A percentile compares a stretch with the other conserved stretches of the same genome.
Evolutionary conservation across 2,888 invertebrate genomes (phyloP).

Genomic region (Sicus ferrugineus): DNA sequence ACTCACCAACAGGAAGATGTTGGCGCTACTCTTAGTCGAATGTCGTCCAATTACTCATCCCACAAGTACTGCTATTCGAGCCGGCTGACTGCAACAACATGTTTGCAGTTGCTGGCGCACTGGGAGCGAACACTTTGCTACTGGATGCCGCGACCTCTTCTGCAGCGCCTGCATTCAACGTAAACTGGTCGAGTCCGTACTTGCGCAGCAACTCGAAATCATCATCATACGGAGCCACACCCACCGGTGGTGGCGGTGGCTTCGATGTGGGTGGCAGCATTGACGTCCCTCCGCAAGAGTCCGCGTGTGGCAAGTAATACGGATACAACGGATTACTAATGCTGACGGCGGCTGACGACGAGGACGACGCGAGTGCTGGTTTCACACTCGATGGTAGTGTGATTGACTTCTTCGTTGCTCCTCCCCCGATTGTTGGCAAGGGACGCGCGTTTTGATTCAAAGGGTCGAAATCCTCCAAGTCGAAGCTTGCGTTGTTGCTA

Average conservation of each 20-base stretch:
- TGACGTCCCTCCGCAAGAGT: too few species aligned
- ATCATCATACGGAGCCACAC: conserved; percentile 55
- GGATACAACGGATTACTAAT: conserved; percentile 66
- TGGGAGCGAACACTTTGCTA: conserved; percentile 11
- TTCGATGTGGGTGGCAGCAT: conserved; percentile 43
- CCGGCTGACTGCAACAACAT: conserved; percentile 34
- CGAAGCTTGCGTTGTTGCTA: conserved; percentile 69
- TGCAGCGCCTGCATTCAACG: conserved; percentile 49
- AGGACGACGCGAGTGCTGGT: conserved; percentile 33
- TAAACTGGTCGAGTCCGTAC: conserved; percentile 64
- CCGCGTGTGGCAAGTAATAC: conserved; percentile 66
- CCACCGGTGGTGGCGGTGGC: conserved; percentile 47
- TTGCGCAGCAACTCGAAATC: conserved; percentile 63
- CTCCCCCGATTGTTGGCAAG: conserved; percentile 48
- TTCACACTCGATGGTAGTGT: conserved; percentile 56
- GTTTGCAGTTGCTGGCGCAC: background rate
- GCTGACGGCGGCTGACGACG: conserved; percentile 45
- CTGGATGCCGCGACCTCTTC: conserved; percentile 33
- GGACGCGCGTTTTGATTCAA: conserved; percentile 67
- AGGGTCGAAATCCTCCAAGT: conserved; percentile 74
- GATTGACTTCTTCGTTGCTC: conserved; percentile 50
- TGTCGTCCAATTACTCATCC: conserved; percentile 62
- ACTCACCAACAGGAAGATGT: too few species aligned
- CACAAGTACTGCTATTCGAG: conserved; percentile 35
- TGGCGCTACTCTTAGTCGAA: conserved; percentile 57